Conservation (phyloP, 2,113 vertebrate genomes). For the Platysternon megacephalum region DNA sequence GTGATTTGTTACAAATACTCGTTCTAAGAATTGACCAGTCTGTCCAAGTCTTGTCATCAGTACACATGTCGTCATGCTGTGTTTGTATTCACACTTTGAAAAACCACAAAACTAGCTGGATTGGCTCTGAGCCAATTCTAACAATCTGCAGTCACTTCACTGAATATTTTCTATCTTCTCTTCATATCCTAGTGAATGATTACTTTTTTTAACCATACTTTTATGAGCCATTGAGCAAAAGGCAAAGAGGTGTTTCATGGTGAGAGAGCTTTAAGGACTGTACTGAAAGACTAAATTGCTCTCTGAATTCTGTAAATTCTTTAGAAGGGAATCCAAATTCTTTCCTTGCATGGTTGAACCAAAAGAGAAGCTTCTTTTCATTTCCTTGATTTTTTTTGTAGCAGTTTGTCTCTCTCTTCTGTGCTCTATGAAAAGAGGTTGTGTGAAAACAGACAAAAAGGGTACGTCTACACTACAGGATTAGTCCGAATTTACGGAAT, state of each 20-base stretch:
- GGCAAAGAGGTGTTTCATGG: neutral
- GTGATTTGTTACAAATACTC: neutral
- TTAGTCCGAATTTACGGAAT: too few species aligned
- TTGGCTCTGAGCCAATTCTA: neutral
- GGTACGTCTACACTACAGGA: too few species aligned
- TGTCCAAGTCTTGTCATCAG: accelerated
- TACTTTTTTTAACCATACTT: neutral
- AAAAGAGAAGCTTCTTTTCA: neutral
- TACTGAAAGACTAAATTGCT: neutral
- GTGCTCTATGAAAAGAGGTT: neutral
- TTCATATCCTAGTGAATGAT: neutral
- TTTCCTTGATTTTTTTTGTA: neutral
- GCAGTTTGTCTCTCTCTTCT: neutral
- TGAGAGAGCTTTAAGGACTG: neutral
- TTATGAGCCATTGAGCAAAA: neutral
- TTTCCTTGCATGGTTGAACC: slow-evolving; percentile 8
- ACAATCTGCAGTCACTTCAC: accelerated
- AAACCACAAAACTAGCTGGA: neutral
- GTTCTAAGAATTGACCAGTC: accelerated
- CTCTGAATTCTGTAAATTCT: neutral
- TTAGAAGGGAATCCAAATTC: neutral
- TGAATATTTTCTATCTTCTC: neutral
- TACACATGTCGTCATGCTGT: accelerated
- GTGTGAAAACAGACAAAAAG: neutral
- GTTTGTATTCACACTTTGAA: neutral